A percentile compares a stretch with the other conserved stretches of the same genome.
These are phyloP conservation scores for Muraenolepis orangiensis DNA, from an alignment of 2,797 vertebrate genomes.

Conservation along the genomic window DNA sequence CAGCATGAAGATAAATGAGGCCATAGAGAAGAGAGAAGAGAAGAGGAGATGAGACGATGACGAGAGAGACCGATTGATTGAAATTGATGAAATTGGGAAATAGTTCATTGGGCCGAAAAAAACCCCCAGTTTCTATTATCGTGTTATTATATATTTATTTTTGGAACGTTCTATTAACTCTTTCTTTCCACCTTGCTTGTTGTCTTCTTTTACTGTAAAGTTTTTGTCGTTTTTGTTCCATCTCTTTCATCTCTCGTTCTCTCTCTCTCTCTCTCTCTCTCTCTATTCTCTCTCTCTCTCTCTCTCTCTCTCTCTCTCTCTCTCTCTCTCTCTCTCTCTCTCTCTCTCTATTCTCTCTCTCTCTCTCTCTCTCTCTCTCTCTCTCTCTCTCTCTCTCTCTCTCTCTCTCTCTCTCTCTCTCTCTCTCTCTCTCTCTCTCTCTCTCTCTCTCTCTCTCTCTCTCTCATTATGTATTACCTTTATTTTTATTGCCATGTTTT, in stretches of 20 bases:
- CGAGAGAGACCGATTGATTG: slow-evolving; percentile 31
- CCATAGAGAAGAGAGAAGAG: slow-evolving; percentile 18
- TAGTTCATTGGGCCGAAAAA: slow-evolving; percentile 30
- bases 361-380: no score
- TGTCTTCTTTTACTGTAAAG: neutral
- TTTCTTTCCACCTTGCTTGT: neutral
- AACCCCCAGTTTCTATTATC: slow-evolving; percentile 24
- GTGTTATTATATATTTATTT: neutral
- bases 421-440: neutral
- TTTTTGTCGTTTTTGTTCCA: no score
- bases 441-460: neutral
- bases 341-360: neutral
- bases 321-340: neutral
- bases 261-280: neutral
- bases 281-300: neutral
- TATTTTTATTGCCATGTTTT: neutral
- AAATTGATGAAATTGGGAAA: slow-evolving; percentile 26
- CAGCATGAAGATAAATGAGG: slow-evolving; percentile 29
- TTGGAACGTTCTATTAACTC: no score
- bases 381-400: neutral
- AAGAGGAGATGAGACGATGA: slow-evolving; percentile 17
- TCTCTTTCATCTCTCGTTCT: no score
- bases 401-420: neutral
- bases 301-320: neutral
- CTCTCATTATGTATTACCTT: neutral